Base-by-base conservation (phyloP, 1,140 invertebrate genomes). In the Holcopasites calliopsidis region DNA sequence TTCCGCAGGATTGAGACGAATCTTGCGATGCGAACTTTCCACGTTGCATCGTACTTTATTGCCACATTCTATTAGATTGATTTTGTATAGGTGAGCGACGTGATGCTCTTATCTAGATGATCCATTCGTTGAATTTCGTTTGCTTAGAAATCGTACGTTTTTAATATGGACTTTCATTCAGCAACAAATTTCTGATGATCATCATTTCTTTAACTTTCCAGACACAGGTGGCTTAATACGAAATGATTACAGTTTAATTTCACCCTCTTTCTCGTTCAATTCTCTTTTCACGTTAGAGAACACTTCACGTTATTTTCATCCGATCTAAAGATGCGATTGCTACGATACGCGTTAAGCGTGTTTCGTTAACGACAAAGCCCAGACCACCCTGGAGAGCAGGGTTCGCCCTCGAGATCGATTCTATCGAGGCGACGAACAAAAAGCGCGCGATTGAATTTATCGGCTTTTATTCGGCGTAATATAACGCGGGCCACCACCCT, bases 11-110 rank as follows among this genome's bases (percentile, higher is more conserved):
- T 75, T 52, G 64, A 75, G 73, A 58, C 73, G 73, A 75, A 75
- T 75, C 64, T 69, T 58, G 73, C 73, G 73, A 75, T 69, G 60
- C 64, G 54, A 75, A 75, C 73, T 75, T 75, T 75, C 64, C 52
- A 40, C 23, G 47, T 18, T 40, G n/a, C 5, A 28, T 5, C n/a
- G 7, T 49, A 31, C 13, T 44, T n/a, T 44, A 28, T 58, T 21
- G 16, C 33, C 47, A 18, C 10, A 8, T 35, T 3, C 10, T n/a
- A n/a, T 49, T 35, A 11, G 42, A 69, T 75, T 69, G 72, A 69
- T 74, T 74, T 50, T 49, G 65, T n/a, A n/a, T n/a, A n/a, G 65
- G 58, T 75, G 58, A 69, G 73, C 33, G 50, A 69, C 54, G 28
- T 10, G 21, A 18, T 10, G 28, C 3, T 35, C 13, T 26, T 71